Evolutionary conservation across 2,797 vertebrate genomes (phyloP).

Genomic region (Myiotriccus ornatus): DNA sequence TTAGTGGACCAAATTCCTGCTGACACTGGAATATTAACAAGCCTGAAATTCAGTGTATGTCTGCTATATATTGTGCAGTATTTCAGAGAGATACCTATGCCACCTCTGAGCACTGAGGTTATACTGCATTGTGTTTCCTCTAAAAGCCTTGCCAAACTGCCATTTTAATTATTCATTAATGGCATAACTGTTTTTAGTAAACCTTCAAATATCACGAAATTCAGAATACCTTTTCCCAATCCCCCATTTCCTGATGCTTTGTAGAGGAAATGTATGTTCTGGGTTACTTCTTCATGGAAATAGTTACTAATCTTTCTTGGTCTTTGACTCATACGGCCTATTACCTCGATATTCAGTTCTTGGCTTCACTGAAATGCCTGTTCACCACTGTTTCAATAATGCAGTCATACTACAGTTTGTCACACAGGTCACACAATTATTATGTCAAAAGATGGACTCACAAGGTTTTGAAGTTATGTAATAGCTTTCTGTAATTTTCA

Average conservation of each 20-base stretch:
- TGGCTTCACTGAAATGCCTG: not conserved
- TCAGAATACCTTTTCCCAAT: not conserved
- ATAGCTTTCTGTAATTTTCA: not conserved
- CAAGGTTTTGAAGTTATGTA: not conserved
- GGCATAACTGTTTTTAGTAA: not conserved
- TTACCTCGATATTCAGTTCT: not conserved
- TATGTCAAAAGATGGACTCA: not conserved
- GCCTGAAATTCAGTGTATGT: not conserved
- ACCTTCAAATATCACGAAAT: not conserved
- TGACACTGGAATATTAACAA: not conserved
- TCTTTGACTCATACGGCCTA: not conserved
- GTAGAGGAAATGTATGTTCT: not conserved
- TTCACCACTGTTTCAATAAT: not conserved
- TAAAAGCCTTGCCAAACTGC: not conserved
- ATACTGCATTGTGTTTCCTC: not conserved
- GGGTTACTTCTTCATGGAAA: not conserved
- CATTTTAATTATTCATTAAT: not conserved
- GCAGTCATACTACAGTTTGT: not conserved
- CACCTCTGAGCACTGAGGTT: not conserved
- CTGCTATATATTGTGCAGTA: not conserved
- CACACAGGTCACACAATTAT: not conserved
- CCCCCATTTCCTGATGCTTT: not conserved
- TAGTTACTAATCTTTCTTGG: not conserved
- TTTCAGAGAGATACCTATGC: not conserved
- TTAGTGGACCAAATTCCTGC: fast-evolving